Conservation (phyloP, 2,888 invertebrate species). For the Magallana nippona region DNA sequence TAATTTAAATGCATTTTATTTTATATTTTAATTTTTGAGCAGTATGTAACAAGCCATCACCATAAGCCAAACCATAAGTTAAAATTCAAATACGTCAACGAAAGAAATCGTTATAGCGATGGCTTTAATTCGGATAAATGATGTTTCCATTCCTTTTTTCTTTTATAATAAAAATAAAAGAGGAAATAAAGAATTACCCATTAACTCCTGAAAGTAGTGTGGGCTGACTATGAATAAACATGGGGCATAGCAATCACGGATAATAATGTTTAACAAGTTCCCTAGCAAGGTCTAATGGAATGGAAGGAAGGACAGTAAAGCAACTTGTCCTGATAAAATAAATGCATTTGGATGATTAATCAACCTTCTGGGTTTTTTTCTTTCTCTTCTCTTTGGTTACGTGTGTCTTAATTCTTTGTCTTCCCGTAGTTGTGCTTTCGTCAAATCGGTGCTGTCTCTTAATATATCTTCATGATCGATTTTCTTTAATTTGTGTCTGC, state of each 20-base stretch:
- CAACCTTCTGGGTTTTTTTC: background rate
- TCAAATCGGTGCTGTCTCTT: conserved; percentile 18
- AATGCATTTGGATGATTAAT: background rate
- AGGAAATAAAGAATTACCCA: too few species aligned
- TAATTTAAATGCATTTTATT: too few species aligned
- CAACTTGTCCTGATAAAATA: background rate
- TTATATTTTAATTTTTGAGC: too few species aligned
- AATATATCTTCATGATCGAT: conserved; percentile 31
- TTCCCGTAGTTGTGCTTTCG: background rate
- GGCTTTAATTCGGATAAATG: too few species aligned
- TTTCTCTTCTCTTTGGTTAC: background rate
- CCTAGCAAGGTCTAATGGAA: background rate
- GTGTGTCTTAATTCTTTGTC: background rate
- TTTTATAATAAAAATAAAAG: too few species aligned
- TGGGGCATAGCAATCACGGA: background rate
- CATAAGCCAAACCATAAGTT: too few species aligned
- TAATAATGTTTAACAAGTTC: conserved; percentile 14
- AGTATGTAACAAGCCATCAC: too few species aligned
- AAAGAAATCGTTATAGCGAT: too few species aligned
- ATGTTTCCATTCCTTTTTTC: too few species aligned
- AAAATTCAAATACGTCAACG: too few species aligned
- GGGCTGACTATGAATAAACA: conserved; percentile 7
- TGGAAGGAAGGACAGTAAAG: background rate
- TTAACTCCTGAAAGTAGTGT: background rate
- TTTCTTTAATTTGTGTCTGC: conserved; percentile 35